A percentile compares a stretch with the other conserved stretches of the same genome.
Evolutionary conservation across 2,888 invertebrate species (phyloP).

Genomic region (Dyspetes luteomarginatus): DNA sequence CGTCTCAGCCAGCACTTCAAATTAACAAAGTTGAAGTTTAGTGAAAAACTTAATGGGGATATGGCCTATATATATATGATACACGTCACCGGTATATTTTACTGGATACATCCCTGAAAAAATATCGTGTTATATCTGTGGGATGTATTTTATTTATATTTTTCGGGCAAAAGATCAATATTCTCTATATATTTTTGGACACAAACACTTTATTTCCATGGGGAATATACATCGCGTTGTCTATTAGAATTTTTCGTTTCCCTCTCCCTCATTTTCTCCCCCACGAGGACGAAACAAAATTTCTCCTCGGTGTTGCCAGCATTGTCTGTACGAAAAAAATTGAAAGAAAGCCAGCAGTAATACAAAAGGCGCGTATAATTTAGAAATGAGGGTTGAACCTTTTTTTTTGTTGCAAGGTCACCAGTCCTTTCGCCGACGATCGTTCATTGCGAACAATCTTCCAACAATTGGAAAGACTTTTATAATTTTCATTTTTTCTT

Average conservation of each 20-base stretch:
- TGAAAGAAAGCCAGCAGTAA: slow-evolving; percentile 6
- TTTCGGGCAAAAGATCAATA: too few species aligned
- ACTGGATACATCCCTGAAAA: too few species aligned
- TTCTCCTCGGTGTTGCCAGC: too few species aligned
- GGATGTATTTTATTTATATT: too few species aligned
- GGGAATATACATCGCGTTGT: neutral
- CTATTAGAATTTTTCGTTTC: neutral
- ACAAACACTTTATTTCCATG: neutral
- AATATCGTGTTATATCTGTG: too few species aligned
- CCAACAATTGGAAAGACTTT: neutral
- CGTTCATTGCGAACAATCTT: neutral
- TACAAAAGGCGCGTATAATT: too few species aligned
- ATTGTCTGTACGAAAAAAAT: too few species aligned
- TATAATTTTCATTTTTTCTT: slow-evolving; percentile 47
- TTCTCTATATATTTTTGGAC: neutral
- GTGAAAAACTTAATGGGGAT: too few species aligned
- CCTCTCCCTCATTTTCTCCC: slow-evolving; percentile 8
- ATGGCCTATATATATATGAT: too few species aligned
- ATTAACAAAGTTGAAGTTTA: too few species aligned
- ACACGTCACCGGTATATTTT: too few species aligned
- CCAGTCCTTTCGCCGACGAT: neutral
- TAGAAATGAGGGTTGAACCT: neutral
- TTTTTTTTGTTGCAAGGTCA: neutral
- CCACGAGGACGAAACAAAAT: neutral
- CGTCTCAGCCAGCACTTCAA: too few species aligned